phyloP scores from a whole-genome alignment of 2,113 vertebrate species.

The Rafetus swinhoei region DNA sequence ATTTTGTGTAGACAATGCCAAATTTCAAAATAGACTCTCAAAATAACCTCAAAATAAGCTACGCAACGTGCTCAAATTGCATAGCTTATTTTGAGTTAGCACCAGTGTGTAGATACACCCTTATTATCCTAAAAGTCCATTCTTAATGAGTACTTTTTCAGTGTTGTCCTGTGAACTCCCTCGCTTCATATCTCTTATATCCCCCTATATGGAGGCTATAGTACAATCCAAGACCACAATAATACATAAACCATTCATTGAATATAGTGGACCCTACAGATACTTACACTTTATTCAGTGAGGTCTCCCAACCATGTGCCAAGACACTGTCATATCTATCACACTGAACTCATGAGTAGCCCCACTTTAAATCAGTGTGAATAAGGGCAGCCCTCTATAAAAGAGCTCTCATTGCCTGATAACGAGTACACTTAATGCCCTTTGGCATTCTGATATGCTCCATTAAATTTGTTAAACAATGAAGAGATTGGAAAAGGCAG shows the following conservation, averaged over 20 bases:
- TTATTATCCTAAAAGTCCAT: not conserved
- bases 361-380: not conserved
- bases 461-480: conserved; percentile 18
- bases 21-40: no score
- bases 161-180: not conserved
- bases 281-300: not conserved
- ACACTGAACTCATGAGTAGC: not conserved
- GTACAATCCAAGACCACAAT: not conserved
- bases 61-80: no score
- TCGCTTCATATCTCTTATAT: not conserved
- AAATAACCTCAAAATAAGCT: no score
- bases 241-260: not conserved
- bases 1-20: no score
- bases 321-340: not conserved
- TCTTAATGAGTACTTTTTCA: not conserved
- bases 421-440: not conserved
- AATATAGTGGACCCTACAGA: not conserved
- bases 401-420: not conserved
- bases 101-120: no score
- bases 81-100: no score
- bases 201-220: not conserved
- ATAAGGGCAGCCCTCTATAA: not conserved
- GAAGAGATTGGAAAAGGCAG: not conserved
- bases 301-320: not conserved
- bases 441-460: not conserved